Base-by-base conservation (phyloP, 1,140 invertebrate genomes). In the Heliconius himera region DNA sequence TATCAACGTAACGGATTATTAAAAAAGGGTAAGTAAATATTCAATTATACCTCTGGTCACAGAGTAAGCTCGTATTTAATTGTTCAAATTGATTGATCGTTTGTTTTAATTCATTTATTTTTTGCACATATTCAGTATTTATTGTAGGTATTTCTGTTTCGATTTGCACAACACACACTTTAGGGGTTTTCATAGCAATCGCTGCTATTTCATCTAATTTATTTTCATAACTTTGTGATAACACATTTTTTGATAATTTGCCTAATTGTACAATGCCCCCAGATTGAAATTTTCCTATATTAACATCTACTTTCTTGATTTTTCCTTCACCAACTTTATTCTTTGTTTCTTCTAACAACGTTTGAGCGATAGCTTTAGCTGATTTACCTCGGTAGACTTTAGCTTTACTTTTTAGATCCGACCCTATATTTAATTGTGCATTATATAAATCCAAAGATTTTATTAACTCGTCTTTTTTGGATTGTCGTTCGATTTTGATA, bases 321-420 rank as follows among this genome's bases (percentile, higher is more conserved):
- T 81, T 84, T 49, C 80, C 86, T 74, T 89, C 82, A 73, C 80
- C 78, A 29, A 96, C 96, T 87, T 96, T 96, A 81, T 94, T 95
- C 81, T 95, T 92, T 76, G 95, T 96, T 81, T 96, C 95, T 8
- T 95, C 91, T 51, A 96, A 88, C 20, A 97, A 88, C 8, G 96
- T 96, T 83, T 96, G 95, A 86, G 96, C 96, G 82, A 97, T 97
- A 41, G 95, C 95, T 85, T 95, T 96, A 13, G 97, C 97, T 3
- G 97, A 97, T 94, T 97, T 97, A 70, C 96, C 97, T 82, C 92
- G 88, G 70, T 92, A 94, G 73, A 89, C 96, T 70, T 96, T 96
- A 20, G 97, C 97, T 92, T 96, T 97, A 51, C 96, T 96, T 79
- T 95, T 95, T 33, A 97, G 90, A 81, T 90, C 94, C 86, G 93